Conservation (phyloP, 1,140 invertebrate species). For the Philopotamus ludificatus region DNA sequence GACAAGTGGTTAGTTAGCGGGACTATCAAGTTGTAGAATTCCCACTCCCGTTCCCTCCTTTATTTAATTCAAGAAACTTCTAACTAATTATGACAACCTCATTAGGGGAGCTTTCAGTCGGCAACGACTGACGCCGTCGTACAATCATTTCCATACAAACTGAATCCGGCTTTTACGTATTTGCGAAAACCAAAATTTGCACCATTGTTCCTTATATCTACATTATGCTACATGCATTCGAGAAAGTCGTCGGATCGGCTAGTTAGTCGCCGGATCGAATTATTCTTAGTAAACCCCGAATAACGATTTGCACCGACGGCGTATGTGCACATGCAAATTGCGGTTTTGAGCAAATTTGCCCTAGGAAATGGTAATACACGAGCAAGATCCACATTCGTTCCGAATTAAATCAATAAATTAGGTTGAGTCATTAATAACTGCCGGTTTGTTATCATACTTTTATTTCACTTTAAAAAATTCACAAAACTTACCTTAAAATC, state of each 20-base stretch:
- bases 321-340: no score
- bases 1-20: conserved; percentile 21
- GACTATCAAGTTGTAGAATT: neutral
- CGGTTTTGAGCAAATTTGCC: no score
- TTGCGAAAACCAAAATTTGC: neutral
- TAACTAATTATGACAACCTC: neutral
- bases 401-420: no score
- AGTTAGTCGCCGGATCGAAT: no score
- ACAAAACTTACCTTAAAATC: no score
- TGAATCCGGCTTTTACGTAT: neutral
- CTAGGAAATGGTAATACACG: no score
- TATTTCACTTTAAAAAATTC: no score
- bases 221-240: neutral
- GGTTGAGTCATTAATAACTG: no score
- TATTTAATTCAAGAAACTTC: neutral
- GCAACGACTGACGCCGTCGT: neutral
- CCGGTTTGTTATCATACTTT: no score
- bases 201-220: neutral
- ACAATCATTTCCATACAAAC: neutral
- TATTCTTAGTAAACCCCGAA: no score
- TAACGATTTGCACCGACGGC: no score
- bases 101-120: neutral
- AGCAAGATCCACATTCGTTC: no score
- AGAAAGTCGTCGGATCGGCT: neutral
- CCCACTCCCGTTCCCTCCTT: neutral